Evolutionary conservation across 2,888 invertebrate species (phyloP), one percentile per base, ranked within the genome.

Genomic region (Nematopogon swammerdamellus): DNA sequence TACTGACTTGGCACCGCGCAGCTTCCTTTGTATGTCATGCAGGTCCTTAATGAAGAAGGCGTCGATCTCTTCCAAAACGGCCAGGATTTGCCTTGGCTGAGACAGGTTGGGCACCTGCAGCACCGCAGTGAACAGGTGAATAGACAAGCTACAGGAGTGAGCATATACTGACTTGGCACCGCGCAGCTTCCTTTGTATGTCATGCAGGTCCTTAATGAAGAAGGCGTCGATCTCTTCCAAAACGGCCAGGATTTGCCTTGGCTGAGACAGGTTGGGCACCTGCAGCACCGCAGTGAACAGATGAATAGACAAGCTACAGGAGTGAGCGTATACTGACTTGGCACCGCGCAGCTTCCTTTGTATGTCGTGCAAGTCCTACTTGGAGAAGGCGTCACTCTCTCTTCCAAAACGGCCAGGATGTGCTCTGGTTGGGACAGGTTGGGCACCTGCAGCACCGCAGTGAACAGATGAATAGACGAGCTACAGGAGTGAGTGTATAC

Each of bases 251-350:
- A 93, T 72, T 64, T 94, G 88, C 53, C 91, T 90, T 1, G 88
- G 80, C 54, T 82, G 82, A 18, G 87, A 87, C 51, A 95, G 77
- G 68, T 92, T 91, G 2, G 92, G 91, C 48, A 95, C 91, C 63
- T 92, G 93, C 49, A 94, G 77, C 47, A 89, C 82, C 5, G 89
- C 85, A 45, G 89, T 91, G 70, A 96, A 95, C n/a, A 25, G 25
- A 8, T 25, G 25, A 25, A 25, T 8, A 6, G 8, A 25, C 8
- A 8, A 25, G 25, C 8, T 25, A 4, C 8, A 6, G 5, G 5
- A 8, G 25, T 25, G 25, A 25, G 25, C 8, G 25, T 25, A 8
- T 25, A 6, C 25, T 61, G 70, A 89, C 25, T 8, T 25, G 8
- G 5, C 25, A 25, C 25, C 87, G 49, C 84, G 77, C 56, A 89